Percentiles rank a stretch among this genome's conserved stretches.
These are phyloP conservation scores for Phymorhynchus buccinoides DNA, from an alignment of 1,140 invertebrate genomes.

Conservation along the genomic window DNA sequence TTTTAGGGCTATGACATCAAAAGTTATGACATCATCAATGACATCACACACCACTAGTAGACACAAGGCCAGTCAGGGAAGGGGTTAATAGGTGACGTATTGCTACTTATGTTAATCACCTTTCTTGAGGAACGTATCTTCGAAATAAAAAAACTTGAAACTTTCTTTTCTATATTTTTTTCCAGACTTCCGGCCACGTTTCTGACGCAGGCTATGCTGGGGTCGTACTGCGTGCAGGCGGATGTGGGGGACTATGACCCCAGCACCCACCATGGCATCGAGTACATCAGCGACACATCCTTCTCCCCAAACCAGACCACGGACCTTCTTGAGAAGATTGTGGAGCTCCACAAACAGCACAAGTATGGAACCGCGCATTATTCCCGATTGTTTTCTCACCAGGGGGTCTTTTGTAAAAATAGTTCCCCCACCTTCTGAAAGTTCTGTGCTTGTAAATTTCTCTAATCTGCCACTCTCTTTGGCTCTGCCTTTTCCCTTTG, in stretches of 20 bases:
- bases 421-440: too few relatives aligned
- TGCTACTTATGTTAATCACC: too few relatives aligned
- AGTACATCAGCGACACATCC: slow-evolving; percentile 91
- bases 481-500: too few relatives aligned
- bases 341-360: slow-evolving; percentile 95
- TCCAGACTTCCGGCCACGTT: slow-evolving; percentile 93
- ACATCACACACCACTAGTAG: too few relatives aligned
- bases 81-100: too few relatives aligned
- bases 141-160: not conserved
- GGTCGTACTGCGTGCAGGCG: slow-evolving; percentile 97
- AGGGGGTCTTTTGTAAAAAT: too few relatives aligned
- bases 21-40: too few relatives aligned
- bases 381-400: too few relatives aligned
- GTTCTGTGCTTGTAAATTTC: too few relatives aligned
- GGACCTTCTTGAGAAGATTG: slow-evolving; percentile 94
- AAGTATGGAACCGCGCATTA: slow-evolving; percentile 84
- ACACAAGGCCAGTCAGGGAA: too few relatives aligned
- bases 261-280: slow-evolving; percentile 80
- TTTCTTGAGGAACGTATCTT: not conserved
- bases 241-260: slow-evolving; percentile 96
- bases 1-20: too few relatives aligned
- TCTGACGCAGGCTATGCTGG: slow-evolving; percentile 95
- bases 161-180: slow-evolving; percentile 37
- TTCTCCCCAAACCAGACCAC: slow-evolving; percentile 85
- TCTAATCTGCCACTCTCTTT: too few relatives aligned